A percentile compares a stretch with the other conserved stretches of the same genome.
phyloP scores from a whole-genome alignment of 2,113 vertebrate species.

The Lathamus discolor region DNA sequence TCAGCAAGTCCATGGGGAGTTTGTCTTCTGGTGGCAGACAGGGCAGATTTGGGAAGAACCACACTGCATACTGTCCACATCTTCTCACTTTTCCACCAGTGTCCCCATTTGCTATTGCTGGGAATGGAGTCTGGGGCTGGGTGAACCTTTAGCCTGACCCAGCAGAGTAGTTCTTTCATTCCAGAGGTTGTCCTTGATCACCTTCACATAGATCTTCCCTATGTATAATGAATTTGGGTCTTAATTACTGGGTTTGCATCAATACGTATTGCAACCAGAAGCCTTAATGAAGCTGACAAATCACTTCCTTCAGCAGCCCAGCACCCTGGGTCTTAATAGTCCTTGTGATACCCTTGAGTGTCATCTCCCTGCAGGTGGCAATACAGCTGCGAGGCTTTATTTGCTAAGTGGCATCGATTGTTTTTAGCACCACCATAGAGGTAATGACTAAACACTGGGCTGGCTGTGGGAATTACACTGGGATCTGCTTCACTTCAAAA shows the following conservation, averaged over 20 bases:
- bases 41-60: background rate
- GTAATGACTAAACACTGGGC: background rate
- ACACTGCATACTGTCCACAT: fast-evolving
- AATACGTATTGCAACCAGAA: background rate
- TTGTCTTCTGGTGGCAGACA: background rate
- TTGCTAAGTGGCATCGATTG: constrained; percentile 8
- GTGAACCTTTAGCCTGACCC: background rate
- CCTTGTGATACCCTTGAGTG: background rate
- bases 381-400: constrained; percentile 30
- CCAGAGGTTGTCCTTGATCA: background rate
- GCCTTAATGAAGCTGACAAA: constrained; percentile 20
- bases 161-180: fast-evolving
- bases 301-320: background rate
- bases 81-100: background rate
- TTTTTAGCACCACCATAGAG: constrained; percentile 17
- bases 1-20: fast-evolving
- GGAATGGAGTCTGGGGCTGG: background rate
- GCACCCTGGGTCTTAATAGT: background rate
- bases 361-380: background rate
- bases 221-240: background rate
- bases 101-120: background rate
- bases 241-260: background rate
- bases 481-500: background rate
- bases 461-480: background rate
- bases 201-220: background rate